Conservation (phyloP, 2,888 invertebrate species). For the Dasysyrphus albostriatus region DNA sequence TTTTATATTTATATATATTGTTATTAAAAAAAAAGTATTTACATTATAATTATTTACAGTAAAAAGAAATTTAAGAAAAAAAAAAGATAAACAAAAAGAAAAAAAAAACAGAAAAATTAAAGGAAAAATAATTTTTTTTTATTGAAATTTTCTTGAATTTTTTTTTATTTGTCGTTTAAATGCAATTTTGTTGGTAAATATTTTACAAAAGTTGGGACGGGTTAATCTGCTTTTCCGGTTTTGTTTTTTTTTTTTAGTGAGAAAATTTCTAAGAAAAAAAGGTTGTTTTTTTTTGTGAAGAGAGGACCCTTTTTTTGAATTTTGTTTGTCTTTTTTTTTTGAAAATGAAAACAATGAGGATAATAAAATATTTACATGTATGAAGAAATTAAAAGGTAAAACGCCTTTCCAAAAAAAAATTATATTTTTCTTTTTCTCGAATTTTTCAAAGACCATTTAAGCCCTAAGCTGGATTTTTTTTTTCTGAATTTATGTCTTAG, state of each 20-base stretch:
- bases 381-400: constrained; percentile 51
- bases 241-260: constrained; percentile 78
- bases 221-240: constrained; percentile 84
- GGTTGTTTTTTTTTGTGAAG: constrained; percentile 66
- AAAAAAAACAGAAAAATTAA: constrained; percentile 35
- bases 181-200: constrained; percentile 76
- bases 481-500: neutral
- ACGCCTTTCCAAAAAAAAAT: constrained; percentile 58
- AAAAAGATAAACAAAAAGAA: constrained; percentile 13
- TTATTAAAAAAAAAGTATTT: constrained; percentile 78
- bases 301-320: constrained; percentile 73
- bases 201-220: constrained; percentile 83
- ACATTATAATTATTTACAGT: constrained; percentile 83
- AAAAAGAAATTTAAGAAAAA: constrained; percentile 72
- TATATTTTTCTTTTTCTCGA: constrained; percentile 8
- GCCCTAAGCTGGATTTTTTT: constrained; percentile 29
- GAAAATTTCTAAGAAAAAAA: constrained; percentile 63
- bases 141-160: constrained; percentile 63
- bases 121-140: constrained; percentile 10
- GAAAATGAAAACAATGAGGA: constrained; percentile 57
- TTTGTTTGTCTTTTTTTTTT: constrained; percentile 46
- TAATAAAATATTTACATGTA: constrained; percentile 71
- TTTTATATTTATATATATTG: constrained; percentile 70
- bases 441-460: constrained; percentile 33
- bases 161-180: constrained; percentile 66